Evolutionary conservation across 1,140 invertebrate species (phyloP), one percentile per base, ranked within the genome.

Genomic region (Oreohelix idahoensis): DNA sequence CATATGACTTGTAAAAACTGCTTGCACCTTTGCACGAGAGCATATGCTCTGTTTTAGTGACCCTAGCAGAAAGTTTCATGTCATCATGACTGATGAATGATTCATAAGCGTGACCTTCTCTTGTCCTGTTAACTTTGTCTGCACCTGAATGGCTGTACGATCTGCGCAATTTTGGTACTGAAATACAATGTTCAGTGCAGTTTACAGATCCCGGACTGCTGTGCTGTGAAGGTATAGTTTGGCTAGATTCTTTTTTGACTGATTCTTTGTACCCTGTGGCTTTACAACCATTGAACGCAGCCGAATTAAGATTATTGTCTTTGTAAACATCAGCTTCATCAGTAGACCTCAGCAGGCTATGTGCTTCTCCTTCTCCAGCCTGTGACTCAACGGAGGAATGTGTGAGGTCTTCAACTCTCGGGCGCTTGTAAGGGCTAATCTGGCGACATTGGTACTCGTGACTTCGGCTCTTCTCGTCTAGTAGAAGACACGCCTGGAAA

Each of bases 351-450:
- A 74, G 26, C 5, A 74, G 39, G 39, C 49, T 78, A 39, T 58
- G 45, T 15, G 75, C 75, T 45, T 78, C 75, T 45, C 32, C 75
- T 45, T 78, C 45, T 29, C 75, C 75, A 32, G n/a, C 0, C 17
- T 51, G 17, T 8, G 17, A 53, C n/a, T 53, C 35, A 2, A 32
- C 32, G 11, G 53, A 78, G 10, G 75, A 20, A 20, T 32, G 45
- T 4, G 49, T 23, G 45, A 63, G 32, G 10, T 78, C 75, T 26
- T 63, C 75, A 13, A 78, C 75, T 32, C 51, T 29, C 20, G 53
- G 49, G 10, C 75, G 45, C 75, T 78, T 78, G 75, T 78, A 78
- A 35, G 75, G 75, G 39, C 75, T 78, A 20, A 78, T 58, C 32
- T 58, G 49, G 15, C 75, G 11, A 20, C 75, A n/a, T 13, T 38